Evolutionary conservation across 2,888 invertebrate genomes (phyloP).

Genomic region (Pristionchus exspectatus): DNA sequence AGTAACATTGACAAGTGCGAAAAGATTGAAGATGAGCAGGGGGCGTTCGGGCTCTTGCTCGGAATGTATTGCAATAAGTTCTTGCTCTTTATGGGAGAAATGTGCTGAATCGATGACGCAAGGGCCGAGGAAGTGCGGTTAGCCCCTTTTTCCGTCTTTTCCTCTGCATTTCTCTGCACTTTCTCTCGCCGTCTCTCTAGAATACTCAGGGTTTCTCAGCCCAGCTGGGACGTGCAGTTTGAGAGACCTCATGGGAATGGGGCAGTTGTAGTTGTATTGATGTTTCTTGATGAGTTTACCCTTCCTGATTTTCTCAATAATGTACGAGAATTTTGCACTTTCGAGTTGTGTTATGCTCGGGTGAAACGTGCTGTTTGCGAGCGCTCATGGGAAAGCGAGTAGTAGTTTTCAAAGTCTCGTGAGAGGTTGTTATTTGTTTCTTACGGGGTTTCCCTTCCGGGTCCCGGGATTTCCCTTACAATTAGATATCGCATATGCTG

Average conservation of each 20-base stretch:
- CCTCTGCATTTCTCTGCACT: slow-evolving; percentile 4
- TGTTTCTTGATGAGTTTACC: not conserved
- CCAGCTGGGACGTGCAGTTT: not conserved
- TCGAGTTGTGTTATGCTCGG: not conserved
- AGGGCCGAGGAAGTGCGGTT: not conserved
- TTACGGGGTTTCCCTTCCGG: not conserved
- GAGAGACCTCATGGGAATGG: not conserved
- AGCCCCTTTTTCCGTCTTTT: not conserved
- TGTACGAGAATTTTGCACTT: not conserved
- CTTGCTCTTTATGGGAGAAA: not conserved
- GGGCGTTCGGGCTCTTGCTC: not conserved
- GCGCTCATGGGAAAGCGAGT: not conserved
- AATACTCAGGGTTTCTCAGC: not conserved
- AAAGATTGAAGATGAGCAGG: not conserved
- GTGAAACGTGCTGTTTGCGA: not conserved
- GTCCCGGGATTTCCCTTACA: not conserved
- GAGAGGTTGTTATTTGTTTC: not conserved
- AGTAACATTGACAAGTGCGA: not conserved
- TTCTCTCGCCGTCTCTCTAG: not conserved
- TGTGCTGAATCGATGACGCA: slow-evolving; percentile 22
- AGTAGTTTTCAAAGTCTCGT: not conserved
- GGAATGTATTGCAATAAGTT: not conserved
- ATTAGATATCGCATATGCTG: not conserved
- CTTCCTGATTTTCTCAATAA: not conserved
- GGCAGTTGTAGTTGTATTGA: not conserved